Conservation (phyloP, 2,797 vertebrate genomes). For the Acanthiza pusilla region DNA sequence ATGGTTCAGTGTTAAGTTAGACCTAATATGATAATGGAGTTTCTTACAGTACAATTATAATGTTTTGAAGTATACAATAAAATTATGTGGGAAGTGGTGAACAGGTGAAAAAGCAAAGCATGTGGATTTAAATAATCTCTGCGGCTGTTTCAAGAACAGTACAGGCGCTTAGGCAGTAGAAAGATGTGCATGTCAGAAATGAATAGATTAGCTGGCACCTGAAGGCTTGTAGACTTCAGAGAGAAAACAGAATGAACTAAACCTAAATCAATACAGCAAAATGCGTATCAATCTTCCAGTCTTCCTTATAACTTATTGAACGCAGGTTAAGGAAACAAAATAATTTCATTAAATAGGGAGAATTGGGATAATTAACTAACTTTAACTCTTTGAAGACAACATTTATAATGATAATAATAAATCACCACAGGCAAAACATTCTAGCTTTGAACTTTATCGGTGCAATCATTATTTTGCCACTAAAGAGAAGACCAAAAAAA, state of each 20-base stretch:
- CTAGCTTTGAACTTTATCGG: constrained; percentile 38
- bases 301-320: constrained; percentile 25
- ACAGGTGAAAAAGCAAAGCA: not conserved
- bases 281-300: not conserved
- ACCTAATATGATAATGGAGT: not conserved
- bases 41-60: not conserved
- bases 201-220: not conserved
- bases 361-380: not conserved
- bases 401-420: not conserved
- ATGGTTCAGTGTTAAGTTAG: not conserved
- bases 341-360: constrained; percentile 6
- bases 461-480: not conserved
- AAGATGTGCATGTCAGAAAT: not conserved
- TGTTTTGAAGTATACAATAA: not conserved
- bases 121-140: constrained; percentile 25
- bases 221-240: constrained; percentile 27
- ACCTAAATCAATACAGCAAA: constrained; percentile 7
- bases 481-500: not conserved
- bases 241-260: constrained; percentile 22
- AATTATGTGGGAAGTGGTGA: not conserved
- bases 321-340: constrained; percentile 27
- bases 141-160: not conserved
- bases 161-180: not conserved
- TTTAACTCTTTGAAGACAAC: constrained; percentile 15
- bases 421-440: constrained; percentile 14